phyloP scores from a whole-genome alignment of 2,113 vertebrate genomes.

The Catharus bicknelli region DNA sequence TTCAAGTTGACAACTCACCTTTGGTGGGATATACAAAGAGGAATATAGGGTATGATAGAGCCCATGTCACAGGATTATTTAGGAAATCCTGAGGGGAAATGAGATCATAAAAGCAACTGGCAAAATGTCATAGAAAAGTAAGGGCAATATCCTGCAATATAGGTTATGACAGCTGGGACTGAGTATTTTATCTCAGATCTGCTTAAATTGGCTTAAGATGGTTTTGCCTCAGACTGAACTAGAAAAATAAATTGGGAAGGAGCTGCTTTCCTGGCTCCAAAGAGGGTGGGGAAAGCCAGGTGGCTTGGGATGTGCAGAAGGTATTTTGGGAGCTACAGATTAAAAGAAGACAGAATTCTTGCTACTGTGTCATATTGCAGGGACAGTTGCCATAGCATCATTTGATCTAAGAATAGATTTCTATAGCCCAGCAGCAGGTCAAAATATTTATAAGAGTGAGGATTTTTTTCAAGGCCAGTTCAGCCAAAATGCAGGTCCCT shows the following conservation, averaged over 20 bases:
- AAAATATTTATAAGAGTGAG: slow-evolving; percentile 26
- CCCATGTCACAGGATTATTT: background rate
- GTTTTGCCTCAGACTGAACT: slow-evolving; percentile 40
- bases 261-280: background rate
- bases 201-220: background rate
- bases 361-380: slow-evolving; percentile 36
- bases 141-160: slow-evolving; percentile 8
- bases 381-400: slow-evolving; percentile 57
- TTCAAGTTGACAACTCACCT: background rate
- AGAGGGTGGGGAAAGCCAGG: slow-evolving; percentile 44
- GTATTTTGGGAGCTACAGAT: slow-evolving; percentile 28
- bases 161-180: slow-evolving; percentile 43
- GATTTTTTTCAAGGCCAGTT: background rate
- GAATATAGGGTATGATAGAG: background rate
- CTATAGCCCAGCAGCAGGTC: slow-evolving; percentile 25
- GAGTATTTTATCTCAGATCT: background rate
- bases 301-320: slow-evolving; percentile 37
- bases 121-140: background rate
- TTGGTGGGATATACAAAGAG: background rate
- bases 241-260: slow-evolving; percentile 30
- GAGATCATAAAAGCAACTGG: background rate
- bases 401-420: slow-evolving; percentile 50
- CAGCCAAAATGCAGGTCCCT: background rate
- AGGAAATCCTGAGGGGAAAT: background rate
- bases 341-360: slow-evolving; percentile 45